Evolutionary conservation across 1,140 invertebrate genomes (phyloP).

Genomic region (Harpegnathos saltator): DNA sequence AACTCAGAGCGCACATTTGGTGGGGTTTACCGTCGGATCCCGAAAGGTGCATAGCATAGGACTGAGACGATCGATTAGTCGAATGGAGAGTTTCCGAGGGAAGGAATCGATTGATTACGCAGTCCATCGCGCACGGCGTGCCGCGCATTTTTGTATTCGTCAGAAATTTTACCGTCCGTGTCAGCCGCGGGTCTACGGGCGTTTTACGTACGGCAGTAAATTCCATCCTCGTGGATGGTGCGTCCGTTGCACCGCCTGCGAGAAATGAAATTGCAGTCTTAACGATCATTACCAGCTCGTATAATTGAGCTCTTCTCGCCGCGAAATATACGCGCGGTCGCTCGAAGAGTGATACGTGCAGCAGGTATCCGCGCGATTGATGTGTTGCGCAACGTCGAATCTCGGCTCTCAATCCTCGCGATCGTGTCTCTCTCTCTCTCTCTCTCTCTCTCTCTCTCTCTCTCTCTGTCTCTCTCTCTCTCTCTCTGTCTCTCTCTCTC

Average conservation of each 20-base stretch:
- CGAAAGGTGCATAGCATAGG: too few relatives aligned
- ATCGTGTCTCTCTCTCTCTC: conserved; percentile 12
- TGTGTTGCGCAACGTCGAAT: conserved; percentile 14
- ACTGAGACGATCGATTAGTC: too few relatives aligned
- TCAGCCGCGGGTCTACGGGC: not conserved
- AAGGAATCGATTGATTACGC: too few relatives aligned
- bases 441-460: too few relatives aligned
- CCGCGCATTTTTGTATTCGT: not conserved
- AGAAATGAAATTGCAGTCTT: conserved; percentile 45
- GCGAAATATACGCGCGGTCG: conserved; percentile 5
- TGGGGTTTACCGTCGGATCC: too few relatives aligned
- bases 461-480: too few relatives aligned
- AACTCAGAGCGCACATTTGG: too few relatives aligned
- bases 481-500: too few relatives aligned
- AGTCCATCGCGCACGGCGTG: too few relatives aligned
- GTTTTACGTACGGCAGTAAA: not conserved
- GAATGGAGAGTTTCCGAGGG: too few relatives aligned
- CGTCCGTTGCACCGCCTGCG: not conserved
- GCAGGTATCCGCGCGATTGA: conserved; percentile 31
- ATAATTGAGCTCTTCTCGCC: conserved; percentile 58
- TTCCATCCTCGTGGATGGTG: not conserved
- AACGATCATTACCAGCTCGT: conserved; percentile 50
- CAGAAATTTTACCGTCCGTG: not conserved
- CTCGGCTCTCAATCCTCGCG: conserved; percentile 47
- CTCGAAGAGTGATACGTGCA: conserved; percentile 13